Evolutionary conservation across 2,113 vertebrate genomes (phyloP).

Genomic region (Perccottus glenii): DNA sequence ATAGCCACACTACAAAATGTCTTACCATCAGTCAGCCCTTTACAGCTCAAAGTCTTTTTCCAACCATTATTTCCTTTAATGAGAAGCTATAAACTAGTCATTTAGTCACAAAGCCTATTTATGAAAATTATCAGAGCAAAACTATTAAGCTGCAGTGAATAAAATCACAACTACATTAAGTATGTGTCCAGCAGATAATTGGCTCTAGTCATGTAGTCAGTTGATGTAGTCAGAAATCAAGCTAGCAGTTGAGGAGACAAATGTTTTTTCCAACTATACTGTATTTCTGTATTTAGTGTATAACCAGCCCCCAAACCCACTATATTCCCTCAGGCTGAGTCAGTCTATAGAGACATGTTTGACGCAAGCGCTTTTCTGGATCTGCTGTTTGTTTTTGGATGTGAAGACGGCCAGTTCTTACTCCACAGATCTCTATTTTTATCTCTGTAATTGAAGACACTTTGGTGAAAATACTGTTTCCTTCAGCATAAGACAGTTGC

Average conservation of each 20-base stretch:
- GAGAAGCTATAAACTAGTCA: no score
- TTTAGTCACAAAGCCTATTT: no score
- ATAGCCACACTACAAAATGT: neutral
- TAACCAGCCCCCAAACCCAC: neutral
- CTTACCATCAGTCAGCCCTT: no score
- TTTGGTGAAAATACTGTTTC: constrained; percentile 9
- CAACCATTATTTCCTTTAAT: no score
- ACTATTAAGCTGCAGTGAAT: no score
- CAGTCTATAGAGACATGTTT: constrained; percentile 1
- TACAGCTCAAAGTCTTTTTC: no score
- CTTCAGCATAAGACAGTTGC: neutral
- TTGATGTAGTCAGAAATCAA: no score
- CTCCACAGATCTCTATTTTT: constrained; percentile 27
- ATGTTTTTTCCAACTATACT: neutral
- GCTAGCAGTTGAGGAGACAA: no score
- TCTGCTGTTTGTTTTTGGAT: neutral
- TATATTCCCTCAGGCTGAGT: neutral
- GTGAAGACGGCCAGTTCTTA: constrained; percentile 17
- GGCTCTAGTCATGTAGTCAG: no score
- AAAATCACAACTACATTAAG: no score
- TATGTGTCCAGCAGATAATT: no score
- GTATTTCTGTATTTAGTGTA: neutral
- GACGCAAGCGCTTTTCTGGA: constrained; percentile 11
- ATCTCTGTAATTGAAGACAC: constrained; percentile 1
- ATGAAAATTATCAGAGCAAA: no score